Percentiles rank a stretch among this genome's conserved stretches.
These are phyloP conservation scores for Patella ulyssiponensis DNA, from an alignment of 2,888 invertebrate species.

Conservation along the genomic window DNA sequence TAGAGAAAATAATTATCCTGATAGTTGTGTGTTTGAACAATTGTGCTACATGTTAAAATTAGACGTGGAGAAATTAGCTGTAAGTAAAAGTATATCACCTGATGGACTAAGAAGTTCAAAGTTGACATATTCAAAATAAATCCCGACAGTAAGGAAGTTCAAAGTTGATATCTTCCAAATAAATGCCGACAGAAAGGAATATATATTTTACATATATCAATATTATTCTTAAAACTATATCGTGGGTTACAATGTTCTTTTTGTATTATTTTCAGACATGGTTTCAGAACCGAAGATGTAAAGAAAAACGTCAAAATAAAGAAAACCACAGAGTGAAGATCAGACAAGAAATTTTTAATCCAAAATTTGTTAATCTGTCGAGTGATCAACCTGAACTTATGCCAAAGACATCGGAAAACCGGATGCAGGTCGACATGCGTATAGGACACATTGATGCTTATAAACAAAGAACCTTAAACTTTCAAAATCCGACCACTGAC, in stretches of 20 bases:
- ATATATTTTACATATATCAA: background rate
- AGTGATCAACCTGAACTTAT: too few relatives aligned
- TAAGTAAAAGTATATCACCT: background rate
- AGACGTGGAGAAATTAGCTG: background rate
- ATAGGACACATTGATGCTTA: too few relatives aligned
- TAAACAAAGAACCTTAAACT: too few relatives aligned
- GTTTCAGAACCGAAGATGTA: slow-evolving; percentile 4
- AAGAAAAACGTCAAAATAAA: slow-evolving; percentile 11
- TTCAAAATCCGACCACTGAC: too few relatives aligned
- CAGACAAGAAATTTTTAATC: background rate
- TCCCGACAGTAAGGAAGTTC: too few relatives aligned
- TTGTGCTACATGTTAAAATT: background rate
- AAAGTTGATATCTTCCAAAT: too few relatives aligned
- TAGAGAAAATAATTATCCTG: slow-evolving; percentile 7
- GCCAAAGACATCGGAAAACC: too few relatives aligned
- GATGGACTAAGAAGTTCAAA: too few relatives aligned
- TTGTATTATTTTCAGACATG: background rate
- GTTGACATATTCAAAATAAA: too few relatives aligned
- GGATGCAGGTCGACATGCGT: too few relatives aligned
- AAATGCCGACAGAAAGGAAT: too few relatives aligned
- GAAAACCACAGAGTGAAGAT: background rate
- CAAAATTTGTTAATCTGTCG: background rate
- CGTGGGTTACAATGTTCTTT: background rate
- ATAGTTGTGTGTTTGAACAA: slow-evolving; percentile 3
- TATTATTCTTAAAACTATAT: background rate